Evolutionary conservation across 2,113 vertebrate species (phyloP).

Genomic region (Rhadina sibilatrix): DNA sequence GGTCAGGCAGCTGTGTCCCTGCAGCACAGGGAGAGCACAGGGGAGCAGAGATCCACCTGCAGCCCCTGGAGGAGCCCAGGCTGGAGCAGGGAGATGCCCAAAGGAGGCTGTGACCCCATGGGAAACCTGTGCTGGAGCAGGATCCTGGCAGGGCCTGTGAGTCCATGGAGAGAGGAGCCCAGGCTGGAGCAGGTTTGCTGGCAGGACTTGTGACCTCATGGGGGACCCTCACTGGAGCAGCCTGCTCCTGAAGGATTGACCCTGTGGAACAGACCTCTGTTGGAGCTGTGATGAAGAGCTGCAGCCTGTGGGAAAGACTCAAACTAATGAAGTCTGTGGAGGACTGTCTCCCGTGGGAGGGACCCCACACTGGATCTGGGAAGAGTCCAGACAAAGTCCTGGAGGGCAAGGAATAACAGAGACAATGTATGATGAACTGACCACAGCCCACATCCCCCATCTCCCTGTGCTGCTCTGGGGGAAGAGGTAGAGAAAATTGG

Average conservation of each 20-base stretch:
- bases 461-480: background rate
- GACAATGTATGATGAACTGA: background rate
- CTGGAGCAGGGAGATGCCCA: background rate
- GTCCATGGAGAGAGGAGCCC: too few relatives aligned
- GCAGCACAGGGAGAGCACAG: background rate
- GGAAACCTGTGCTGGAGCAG: fast-evolving
- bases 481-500: background rate
- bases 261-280: too few relatives aligned
- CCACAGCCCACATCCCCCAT: too few relatives aligned
- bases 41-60: background rate
- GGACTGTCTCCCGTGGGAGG: background rate
- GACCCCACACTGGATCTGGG: background rate
- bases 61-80: background rate
- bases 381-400: fast-evolving
- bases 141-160: background rate
- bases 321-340: background rate
- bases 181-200: background rate
- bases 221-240: too few relatives aligned
- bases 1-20: background rate
- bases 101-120: too few relatives aligned
- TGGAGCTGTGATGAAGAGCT: background rate
- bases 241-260: background rate
- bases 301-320: background rate
- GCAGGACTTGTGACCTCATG: background rate
- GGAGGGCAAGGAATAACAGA: background rate